Evolutionary conservation across 1,140 invertebrate species (phyloP), one percentile per base, ranked within the genome.

Genomic region (Polyergus mexicanus): DNA sequence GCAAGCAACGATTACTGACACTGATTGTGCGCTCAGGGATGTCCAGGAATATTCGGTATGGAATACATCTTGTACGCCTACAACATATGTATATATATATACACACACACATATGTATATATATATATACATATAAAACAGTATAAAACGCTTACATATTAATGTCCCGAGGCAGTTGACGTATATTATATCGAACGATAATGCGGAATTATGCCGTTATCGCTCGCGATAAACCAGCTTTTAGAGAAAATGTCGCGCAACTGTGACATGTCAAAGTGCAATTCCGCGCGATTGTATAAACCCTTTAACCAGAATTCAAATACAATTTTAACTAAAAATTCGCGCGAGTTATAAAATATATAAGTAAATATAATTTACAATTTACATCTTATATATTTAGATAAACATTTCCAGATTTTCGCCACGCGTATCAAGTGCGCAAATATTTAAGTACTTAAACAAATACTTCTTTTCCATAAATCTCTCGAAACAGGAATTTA

Each of bases 41-140:
- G 1, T 47, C 22, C 56, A 19, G 25, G 44, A 41, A 38, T 54
- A 25, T 19, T 25, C 51, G n/a, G n/a, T 25, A 13, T 8, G 51
- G 28, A n/a, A 35, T 69, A 44, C 25, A 11, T 25, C 22, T 25
- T 71, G 13, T 47, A 56, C 22, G 16, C 32, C 11, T 44, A 22
- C 2, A n/a, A n/a, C n/a, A n/a, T n/a, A n/a, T n/a, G n/a, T n/a
- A n/a, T 68, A n/a, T 66, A 11, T 19, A 38, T 68, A 41, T 68
- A 38, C 22, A n/a, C 41, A 16, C 44, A 38, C 41, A 38, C 16
- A 32, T 4, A 41, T 54, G 32, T 32, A 11, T 58, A n/a, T 66
- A 81, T 66, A 81, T 71, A 71, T 66, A 65, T 86, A 84, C 89
- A 80, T 89, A 90, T 88, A 91, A 90, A 90, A 89, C 71, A 80